Percentiles rank a stretch among this genome's conserved stretches.
Conservation (phyloP, 2,113 vertebrate genomes). For the Pachyramphus minor region DNA sequence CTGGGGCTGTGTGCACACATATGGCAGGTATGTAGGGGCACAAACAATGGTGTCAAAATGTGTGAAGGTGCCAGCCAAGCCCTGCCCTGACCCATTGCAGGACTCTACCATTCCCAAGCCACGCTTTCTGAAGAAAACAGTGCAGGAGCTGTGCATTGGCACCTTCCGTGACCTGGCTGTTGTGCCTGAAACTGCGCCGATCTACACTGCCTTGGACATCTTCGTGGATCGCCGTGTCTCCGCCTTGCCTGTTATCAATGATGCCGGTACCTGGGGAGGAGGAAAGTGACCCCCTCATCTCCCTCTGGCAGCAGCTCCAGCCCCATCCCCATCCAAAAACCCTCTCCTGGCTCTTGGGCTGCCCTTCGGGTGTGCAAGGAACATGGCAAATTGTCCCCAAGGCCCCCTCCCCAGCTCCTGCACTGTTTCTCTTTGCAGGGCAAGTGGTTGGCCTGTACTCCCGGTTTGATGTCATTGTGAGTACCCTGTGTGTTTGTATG, state of each 20-base stretch:
- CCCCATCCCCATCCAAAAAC: neutral
- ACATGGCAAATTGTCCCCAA: neutral
- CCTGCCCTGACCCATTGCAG: constrained; percentile 53
- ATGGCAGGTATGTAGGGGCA: neutral
- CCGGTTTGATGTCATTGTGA: constrained; percentile 94
- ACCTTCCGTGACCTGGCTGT: constrained; percentile 90
- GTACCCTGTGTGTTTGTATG: constrained; percentile 35
- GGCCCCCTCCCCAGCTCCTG: neutral
- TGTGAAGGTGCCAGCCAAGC: neutral
- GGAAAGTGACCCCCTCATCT: accelerated
- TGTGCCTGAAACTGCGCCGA: constrained; percentile 77
- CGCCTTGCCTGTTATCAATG: constrained; percentile 87
- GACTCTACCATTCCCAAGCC: constrained; percentile 81
- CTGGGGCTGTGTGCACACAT: accelerated
- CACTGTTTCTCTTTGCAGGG: constrained; percentile 68
- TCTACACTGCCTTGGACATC: constrained; percentile 85
- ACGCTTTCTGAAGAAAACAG: constrained; percentile 78
- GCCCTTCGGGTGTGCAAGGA: neutral
- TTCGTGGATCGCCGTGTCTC: constrained; percentile 94
- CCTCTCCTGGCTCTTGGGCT: neutral
- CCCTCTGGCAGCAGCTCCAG: neutral
- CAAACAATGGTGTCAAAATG: neutral
- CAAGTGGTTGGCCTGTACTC: constrained; percentile 93
- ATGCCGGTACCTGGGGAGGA: constrained; percentile 71
- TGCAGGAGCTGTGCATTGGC: constrained; percentile 87